Evolutionary conservation across 2,888 invertebrate species (phyloP).

Genomic region (Dendrolimus houi): DNA sequence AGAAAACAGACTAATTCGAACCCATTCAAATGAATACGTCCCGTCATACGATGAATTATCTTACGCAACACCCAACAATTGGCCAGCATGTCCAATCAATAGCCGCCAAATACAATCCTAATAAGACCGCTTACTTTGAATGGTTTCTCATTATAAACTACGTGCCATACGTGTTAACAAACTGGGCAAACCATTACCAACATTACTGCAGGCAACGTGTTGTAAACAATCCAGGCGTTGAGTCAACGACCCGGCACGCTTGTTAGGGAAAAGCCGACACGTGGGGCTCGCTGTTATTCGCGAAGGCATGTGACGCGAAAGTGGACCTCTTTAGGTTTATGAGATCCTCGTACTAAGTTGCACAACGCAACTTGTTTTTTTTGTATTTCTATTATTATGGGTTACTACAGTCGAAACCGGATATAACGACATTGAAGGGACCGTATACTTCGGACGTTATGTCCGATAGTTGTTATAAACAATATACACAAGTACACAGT

Average conservation of each 20-base stretch:
- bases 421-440: too few species aligned
- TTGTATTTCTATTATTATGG: too few species aligned
- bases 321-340: constrained; percentile 11
- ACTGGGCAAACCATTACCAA: not conserved
- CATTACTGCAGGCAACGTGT: constrained; percentile 16
- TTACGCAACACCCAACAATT: too few species aligned
- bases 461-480: too few species aligned
- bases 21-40: too few species aligned
- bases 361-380: not conserved
- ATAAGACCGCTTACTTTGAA: not conserved
- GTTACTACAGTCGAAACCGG: too few species aligned
- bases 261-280: constrained; percentile 39
- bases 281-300: constrained; percentile 18
- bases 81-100: not conserved
- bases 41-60: too few species aligned
- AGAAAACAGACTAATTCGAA: too few species aligned
- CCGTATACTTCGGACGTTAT: too few species aligned
- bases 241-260: constrained; percentile 35
- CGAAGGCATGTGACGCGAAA: constrained; percentile 21
- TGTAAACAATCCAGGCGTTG: constrained; percentile 18
- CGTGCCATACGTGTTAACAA: not conserved
- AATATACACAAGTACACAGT: too few species aligned
- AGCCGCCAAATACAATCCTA: not conserved
- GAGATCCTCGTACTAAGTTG: not conserved
- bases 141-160: not conserved